Percentiles rank a stretch among this genome's conserved stretches.
phyloP scores from a whole-genome alignment of 2,888 invertebrate genomes.

The Tinea trinotella region DNA sequence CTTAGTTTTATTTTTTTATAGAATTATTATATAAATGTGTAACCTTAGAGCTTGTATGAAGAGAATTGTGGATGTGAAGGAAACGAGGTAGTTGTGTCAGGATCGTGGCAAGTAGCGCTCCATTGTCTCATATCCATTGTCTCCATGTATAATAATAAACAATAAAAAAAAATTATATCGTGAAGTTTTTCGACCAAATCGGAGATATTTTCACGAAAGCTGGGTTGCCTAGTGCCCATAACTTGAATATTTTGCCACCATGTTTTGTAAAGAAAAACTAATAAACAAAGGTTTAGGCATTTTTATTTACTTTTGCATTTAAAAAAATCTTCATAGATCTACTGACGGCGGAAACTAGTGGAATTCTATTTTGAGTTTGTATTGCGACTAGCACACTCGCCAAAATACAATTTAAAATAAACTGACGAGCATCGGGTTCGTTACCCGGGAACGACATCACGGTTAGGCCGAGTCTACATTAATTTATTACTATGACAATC shows the following conservation, averaged over 20 bases:
- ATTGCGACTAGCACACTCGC: slow-evolving; percentile 30
- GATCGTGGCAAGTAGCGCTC: too few relatives aligned
- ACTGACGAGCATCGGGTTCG: slow-evolving; percentile 42
- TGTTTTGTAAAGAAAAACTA: background rate
- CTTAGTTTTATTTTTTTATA: too few relatives aligned
- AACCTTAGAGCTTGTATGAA: too few relatives aligned
- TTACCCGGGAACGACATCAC: slow-evolving; percentile 36
- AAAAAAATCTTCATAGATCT: background rate
- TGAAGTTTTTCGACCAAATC: background rate
- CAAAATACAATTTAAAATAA: slow-evolving; percentile 52
- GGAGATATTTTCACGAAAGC: too few relatives aligned
- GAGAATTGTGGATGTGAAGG: too few relatives aligned
- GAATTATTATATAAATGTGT: too few relatives aligned
- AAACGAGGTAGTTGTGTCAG: too few relatives aligned
- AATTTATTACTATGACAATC: too few relatives aligned
- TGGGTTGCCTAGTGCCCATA: background rate
- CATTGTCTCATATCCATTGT: too few relatives aligned
- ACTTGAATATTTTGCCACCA: background rate
- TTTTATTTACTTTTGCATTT: background rate
- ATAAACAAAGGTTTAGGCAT: background rate
- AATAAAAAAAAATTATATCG: too few relatives aligned
- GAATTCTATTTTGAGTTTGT: slow-evolving; percentile 16
- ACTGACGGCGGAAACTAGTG: slow-evolving; percentile 7
- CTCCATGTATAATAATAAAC: too few relatives aligned
- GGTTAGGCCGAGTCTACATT: background rate